Percentiles rank a stretch among this genome's conserved stretches.
Evolutionary conservation across 2,888 invertebrate species (phyloP).

Genomic region (Chalcis sispes): DNA sequence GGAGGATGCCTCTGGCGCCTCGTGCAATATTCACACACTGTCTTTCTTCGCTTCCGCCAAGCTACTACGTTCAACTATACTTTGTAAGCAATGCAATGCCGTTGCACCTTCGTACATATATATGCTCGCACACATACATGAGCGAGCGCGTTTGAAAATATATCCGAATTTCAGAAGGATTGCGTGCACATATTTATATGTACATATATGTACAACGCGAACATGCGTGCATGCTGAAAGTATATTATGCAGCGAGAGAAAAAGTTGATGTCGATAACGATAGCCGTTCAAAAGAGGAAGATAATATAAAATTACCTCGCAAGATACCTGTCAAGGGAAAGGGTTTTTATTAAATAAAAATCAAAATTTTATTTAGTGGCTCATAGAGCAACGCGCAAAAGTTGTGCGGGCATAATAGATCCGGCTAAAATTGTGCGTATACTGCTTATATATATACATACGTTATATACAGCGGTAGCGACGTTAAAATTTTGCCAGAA

Average conservation of each 20-base stretch:
- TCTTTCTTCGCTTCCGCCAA: neutral
- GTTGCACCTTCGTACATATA: too few species aligned
- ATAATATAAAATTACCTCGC: too few species aligned
- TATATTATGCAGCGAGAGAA: too few species aligned
- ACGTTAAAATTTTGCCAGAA: conserved; percentile 20
- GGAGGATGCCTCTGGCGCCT: conserved; percentile 45
- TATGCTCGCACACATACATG: neutral
- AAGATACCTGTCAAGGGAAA: too few species aligned
- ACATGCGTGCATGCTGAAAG: too few species aligned
- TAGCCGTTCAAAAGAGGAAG: too few species aligned
- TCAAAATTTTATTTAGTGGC: too few species aligned
- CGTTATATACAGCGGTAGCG: neutral
- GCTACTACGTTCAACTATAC: too few species aligned
- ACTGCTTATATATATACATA: neutral
- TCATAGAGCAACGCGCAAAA: conserved; percentile 18
- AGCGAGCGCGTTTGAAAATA: conserved; percentile 2
- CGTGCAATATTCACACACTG: conserved; percentile 48
- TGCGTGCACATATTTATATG: conserved; percentile 26
- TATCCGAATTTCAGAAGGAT: conserved; percentile 36
- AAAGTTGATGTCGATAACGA: too few species aligned
- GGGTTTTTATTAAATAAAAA: too few species aligned
- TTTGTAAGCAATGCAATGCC: too few species aligned
- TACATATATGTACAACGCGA: too few species aligned
- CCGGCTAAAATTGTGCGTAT: conserved; percentile 27
- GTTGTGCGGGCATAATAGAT: conserved; percentile 35